phyloP scores from a whole-genome alignment of 2,113 vertebrate genomes.

The Microcebus griseorufus region DNA sequence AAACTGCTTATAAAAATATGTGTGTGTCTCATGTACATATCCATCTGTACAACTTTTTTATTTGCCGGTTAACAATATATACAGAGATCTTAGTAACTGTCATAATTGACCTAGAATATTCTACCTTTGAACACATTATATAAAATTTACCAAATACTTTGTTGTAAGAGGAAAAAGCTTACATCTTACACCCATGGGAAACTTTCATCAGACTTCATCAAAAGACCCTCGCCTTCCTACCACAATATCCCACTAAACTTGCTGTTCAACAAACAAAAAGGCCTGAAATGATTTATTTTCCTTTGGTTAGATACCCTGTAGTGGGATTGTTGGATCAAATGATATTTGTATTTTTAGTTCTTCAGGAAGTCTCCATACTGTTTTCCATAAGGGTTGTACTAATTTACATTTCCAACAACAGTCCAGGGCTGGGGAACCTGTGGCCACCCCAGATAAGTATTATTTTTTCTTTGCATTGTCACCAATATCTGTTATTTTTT shows the following conservation, averaged over 20 bases:
- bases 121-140: not conserved
- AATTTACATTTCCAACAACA: too few species aligned
- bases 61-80: not conserved
- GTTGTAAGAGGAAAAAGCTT: not conserved
- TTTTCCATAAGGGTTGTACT: too few species aligned
- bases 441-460: too few species aligned
- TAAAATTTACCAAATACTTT: not conserved
- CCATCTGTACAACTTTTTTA: not conserved
- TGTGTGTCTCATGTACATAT: not conserved
- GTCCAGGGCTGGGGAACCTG: too few species aligned
- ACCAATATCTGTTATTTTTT: too few species aligned
- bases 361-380: too few species aligned
- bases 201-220: not conserved
- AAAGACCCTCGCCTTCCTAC: not conserved
- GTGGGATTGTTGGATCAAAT: too few species aligned
- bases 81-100: not conserved
- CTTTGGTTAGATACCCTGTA: too few species aligned
- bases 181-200: not conserved
- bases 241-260: not conserved
- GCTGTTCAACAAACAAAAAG: not conserved
- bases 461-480: too few species aligned
- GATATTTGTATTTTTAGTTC: too few species aligned
- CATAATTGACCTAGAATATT: not conserved
- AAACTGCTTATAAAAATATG: conserved; percentile 8
- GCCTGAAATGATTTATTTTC: not conserved